phyloP scores from a whole-genome alignment of 2,113 vertebrate species.

The Leiothrix lutea region DNA sequence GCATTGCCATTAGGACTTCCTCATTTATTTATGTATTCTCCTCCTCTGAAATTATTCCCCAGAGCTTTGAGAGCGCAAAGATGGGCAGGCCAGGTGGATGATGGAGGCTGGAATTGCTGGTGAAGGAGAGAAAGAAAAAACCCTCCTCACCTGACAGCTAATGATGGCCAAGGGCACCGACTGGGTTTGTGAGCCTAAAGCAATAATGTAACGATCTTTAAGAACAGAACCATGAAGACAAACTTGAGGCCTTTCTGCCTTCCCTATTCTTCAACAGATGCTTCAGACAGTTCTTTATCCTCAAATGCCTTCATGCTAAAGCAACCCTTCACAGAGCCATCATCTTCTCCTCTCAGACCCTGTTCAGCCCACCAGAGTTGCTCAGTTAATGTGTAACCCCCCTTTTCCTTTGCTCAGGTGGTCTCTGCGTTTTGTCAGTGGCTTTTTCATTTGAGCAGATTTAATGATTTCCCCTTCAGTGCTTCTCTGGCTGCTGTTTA shows the following conservation, averaged over 20 bases:
- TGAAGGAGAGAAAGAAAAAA: not conserved
- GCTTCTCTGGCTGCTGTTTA: not conserved
- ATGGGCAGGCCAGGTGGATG: not conserved
- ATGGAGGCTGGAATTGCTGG: not conserved
- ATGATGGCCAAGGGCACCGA: not conserved
- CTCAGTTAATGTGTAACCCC: not conserved
- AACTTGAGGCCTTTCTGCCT: not conserved
- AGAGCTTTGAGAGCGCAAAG: not conserved
- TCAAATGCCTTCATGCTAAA: not conserved
- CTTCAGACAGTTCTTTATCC: not conserved
- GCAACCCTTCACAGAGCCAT: not conserved
- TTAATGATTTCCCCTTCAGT: not conserved
- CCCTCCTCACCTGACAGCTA: not conserved
- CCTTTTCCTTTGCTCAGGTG: not conserved
- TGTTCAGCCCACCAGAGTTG: not conserved
- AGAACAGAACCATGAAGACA: not conserved
- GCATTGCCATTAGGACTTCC: not conserved
- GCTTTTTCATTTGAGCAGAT: not conserved
- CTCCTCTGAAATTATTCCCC: not conserved
- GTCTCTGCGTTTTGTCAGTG: not conserved
- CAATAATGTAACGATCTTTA: not conserved
- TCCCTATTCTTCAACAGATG: not conserved
- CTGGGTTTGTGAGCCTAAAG: not conserved
- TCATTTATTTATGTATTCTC: not conserved
- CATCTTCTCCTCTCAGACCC: not conserved